Evolutionary conservation across 2,113 vertebrate species (phyloP).

Genomic region (Setophaga kirtlandii): DNA sequence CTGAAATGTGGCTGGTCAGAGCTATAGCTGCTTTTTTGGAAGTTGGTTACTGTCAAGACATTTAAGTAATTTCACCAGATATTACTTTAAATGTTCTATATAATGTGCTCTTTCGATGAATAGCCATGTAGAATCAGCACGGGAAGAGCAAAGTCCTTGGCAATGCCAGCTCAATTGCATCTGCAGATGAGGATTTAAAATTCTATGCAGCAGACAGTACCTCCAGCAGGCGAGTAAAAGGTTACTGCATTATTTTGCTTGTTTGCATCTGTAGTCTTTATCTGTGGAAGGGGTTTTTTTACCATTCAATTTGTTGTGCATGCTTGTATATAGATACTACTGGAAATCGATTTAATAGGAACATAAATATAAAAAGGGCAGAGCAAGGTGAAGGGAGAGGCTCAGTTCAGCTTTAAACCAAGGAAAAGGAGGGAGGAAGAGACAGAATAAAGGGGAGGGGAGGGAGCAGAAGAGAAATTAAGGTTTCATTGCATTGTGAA

Average conservation of each 20-base stretch:
- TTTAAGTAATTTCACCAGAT: constrained; percentile 68
- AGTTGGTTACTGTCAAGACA: constrained; percentile 57
- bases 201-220: constrained; percentile 82
- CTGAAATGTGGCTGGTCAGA: constrained; percentile 59
- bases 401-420: constrained; percentile 65
- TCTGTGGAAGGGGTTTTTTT: constrained; percentile 30
- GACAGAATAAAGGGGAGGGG: constrained; percentile 13
- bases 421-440: constrained; percentile 10
- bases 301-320: constrained; percentile 50
- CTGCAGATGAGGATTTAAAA: constrained; percentile 84
- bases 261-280: constrained; percentile 74
- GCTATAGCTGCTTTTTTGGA: constrained; percentile 41
- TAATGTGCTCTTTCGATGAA: constrained; percentile 65
- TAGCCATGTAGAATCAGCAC: constrained; percentile 68
- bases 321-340: constrained; percentile 61
- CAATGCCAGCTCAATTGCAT: constrained; percentile 78
- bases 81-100: constrained; percentile 66
- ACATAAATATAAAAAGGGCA: constrained; percentile 74
- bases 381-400: constrained; percentile 74
- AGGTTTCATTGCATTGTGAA: constrained; percentile 45
- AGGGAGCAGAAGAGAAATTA: constrained; percentile 43
- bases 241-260: constrained; percentile 80
- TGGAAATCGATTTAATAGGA: constrained; percentile 69
- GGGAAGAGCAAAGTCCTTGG: constrained; percentile 75
- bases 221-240: constrained; percentile 83